Conservation (phyloP, 23 tunicate genomes). For the Corella eumyota region DNA sequence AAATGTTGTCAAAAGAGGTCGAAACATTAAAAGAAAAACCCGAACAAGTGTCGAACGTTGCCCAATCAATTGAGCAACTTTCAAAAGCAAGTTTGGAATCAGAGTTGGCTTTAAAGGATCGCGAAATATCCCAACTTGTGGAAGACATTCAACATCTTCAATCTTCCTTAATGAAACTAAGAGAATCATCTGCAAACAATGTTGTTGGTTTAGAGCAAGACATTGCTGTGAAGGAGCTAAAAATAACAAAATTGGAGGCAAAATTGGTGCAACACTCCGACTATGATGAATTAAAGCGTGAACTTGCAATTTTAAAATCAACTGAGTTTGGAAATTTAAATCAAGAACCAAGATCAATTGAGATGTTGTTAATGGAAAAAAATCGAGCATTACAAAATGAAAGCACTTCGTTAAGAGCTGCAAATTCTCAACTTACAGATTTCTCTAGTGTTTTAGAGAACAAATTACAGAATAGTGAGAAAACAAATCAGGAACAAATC, state of each 20-base stretch:
- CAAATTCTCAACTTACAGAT: constrained; percentile 59
- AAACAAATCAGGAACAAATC: constrained; percentile 28
- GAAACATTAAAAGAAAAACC: constrained; percentile 50
- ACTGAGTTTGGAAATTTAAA: constrained; percentile 53
- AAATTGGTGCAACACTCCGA: constrained; percentile 36
- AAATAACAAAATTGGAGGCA: constrained; percentile 11
- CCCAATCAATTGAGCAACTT: constrained; percentile 38
- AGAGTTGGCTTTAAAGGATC: constrained; percentile 85
- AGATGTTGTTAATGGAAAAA: constrained; percentile 66
- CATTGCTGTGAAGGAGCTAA: constrained; percentile 8
- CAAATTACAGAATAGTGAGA: constrained; percentile 22
- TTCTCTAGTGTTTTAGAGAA: constrained; percentile 29
- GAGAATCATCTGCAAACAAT: constrained; percentile 52
- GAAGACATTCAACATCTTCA: constrained; percentile 87
- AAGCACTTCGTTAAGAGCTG: constrained; percentile 61
- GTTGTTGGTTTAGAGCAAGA: constrained; percentile 81
- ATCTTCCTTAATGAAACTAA: constrained; percentile 42
- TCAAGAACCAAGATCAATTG: constrained; percentile 43
- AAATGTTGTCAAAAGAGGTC: constrained; percentile 49
- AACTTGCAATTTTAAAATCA: constrained; percentile 68
- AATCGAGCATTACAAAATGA: constrained; percentile 73
- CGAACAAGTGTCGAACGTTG: neutral
- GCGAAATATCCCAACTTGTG: constrained; percentile 83
- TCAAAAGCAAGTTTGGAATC: constrained; percentile 61
- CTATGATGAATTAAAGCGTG: constrained; percentile 67